Evolutionary conservation across 1,140 invertebrate species (phyloP).

Genomic region (Dinothrombium tinctorium): DNA sequence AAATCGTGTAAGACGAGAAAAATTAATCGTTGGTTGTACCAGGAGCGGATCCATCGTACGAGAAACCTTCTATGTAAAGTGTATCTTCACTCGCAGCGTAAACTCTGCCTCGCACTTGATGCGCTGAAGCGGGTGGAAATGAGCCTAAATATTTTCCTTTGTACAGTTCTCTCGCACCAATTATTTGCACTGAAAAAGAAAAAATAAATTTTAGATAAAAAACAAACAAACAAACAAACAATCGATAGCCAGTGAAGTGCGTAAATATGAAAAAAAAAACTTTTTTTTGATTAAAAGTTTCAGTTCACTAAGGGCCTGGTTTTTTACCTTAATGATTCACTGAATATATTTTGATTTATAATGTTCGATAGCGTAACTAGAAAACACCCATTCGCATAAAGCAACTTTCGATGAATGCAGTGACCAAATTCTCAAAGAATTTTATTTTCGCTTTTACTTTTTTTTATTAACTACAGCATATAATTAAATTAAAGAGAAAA

Average conservation of each 20-base stretch:
- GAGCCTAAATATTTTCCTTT: slow-evolving; percentile 4
- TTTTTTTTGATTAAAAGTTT: too few species aligned
- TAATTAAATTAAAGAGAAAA: too few species aligned
- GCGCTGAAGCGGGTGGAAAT: slow-evolving; percentile 30
- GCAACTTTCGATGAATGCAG: too few species aligned
- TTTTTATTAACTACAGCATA: too few species aligned
- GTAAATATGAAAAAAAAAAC: not conserved
- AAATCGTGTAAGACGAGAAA: not conserved
- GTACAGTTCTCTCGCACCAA: not conserved
- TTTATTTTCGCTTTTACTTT: too few species aligned
- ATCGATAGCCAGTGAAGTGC: not conserved
- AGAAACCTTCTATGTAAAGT: slow-evolving; percentile 58
- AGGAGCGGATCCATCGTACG: slow-evolving; percentile 57
- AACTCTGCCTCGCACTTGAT: slow-evolving; percentile 45
- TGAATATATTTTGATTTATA: too few species aligned
- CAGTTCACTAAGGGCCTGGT: too few species aligned
- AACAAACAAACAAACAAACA: not conserved
- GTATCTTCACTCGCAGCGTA: slow-evolving; percentile 68
- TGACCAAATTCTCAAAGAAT: too few species aligned
- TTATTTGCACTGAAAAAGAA: not conserved
- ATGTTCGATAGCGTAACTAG: too few species aligned
- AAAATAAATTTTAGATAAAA: not conserved
- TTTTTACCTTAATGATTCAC: too few species aligned
- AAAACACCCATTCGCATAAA: too few species aligned
- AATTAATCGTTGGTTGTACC: slow-evolving; percentile 17